A percentile compares a stretch with the other conserved stretches of the same genome.
phyloP scores from a whole-genome alignment of 2,888 invertebrate species.

The Caenorhabditis drosophilae region DNA sequence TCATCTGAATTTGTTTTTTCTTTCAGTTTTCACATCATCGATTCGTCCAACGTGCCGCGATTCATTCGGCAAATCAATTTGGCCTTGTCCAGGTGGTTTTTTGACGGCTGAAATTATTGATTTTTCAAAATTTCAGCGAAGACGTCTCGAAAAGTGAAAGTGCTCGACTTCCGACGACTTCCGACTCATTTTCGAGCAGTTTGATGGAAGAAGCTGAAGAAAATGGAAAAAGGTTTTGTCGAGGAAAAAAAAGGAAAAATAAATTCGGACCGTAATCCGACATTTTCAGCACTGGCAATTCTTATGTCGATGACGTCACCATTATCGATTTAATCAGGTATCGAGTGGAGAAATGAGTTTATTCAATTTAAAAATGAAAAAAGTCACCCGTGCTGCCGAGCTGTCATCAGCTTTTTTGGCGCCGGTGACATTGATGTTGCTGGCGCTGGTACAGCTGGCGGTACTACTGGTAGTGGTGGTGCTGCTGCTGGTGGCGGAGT shows the following conservation, averaged over 20 bases:
- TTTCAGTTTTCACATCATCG: no score
- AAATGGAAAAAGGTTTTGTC: conserved; percentile 2
- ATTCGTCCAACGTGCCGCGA: no score
- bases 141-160: not conserved
- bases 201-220: conserved; percentile 4
- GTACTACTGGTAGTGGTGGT: no score
- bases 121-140: not conserved
- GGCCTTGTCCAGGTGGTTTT: not conserved
- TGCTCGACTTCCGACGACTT: conserved; percentile 21
- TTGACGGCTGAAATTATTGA: not conserved
- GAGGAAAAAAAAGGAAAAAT: conserved; percentile 1
- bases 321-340: no score
- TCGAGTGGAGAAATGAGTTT: conserved; percentile 13
- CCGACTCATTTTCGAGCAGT: conserved; percentile 24
- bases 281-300: no score
- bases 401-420: not conserved
- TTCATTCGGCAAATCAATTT: conserved; percentile 27
- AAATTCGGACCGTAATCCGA: conserved; percentile 7
- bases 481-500: no score
- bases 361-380: not conserved
- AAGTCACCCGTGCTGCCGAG: not conserved
- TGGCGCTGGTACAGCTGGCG: no score
- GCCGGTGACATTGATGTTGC: no score
- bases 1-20: no score
- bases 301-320: no score